phyloP scores from a whole-genome alignment of 1,140 invertebrate genomes.

The silkworm (Bombyx mori) region ASM3026992v2 NC_085113.1:7277501-7278000 shows the following conservation, averaged over 20 bases:
- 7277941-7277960: conserved; percentile 97
- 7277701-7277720: conserved; percentile 92
- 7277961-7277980: conserved; percentile 94
- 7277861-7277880: conserved; percentile 93
- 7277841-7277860: conserved; percentile 91
- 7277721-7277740: conserved; percentile 91
- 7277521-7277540: conserved; percentile 31
- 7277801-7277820: conserved; percentile 93
- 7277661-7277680: conserved; percentile 93
- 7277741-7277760: conserved; percentile 99
- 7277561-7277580: conserved; percentile 44
- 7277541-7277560: conserved; percentile 48
- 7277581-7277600: conserved; percentile 29
- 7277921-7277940: conserved; percentile 98
- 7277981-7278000: conserved; percentile 82
- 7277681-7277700: conserved; percentile 97
- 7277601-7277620: conserved; percentile 65
- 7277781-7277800: conserved; percentile 97
- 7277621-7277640: conserved; percentile 76
- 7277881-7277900: conserved; percentile 93
- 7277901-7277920: conserved; percentile 97
- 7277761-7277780: conserved; percentile 94
- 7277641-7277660: conserved; percentile 84
- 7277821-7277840: conserved; percentile 88
- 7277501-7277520: conserved; percentile 32